phyloP scores from a whole-genome alignment of 2,797 vertebrate species.

The Acanthurus tractus region DNA sequence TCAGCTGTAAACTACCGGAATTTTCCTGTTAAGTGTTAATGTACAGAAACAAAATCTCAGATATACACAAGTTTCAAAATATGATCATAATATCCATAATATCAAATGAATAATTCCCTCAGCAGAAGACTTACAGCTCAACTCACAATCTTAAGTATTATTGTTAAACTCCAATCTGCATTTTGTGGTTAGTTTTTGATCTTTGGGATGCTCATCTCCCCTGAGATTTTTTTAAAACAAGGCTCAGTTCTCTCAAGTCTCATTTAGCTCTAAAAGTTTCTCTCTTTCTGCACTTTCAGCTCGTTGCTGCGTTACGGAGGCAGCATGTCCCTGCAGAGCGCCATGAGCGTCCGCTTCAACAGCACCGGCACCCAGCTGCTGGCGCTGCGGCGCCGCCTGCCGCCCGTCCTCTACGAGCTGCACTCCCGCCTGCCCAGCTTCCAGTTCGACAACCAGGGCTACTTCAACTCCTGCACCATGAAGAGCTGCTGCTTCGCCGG shows the following conservation, averaged over 20 bases:
- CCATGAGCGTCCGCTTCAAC: constrained; percentile 99
- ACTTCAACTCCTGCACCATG: constrained; percentile 99
- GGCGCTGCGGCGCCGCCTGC: constrained; percentile 94
- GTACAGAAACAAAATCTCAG: too few species aligned
- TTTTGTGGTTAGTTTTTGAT: too few species aligned
- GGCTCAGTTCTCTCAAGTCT: background rate
- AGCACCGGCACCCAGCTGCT: constrained; percentile 96
- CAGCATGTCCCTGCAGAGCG: constrained; percentile 96
- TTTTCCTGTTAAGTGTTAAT: too few species aligned
- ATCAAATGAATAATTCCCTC: too few species aligned
- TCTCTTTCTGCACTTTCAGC: constrained; percentile 74
- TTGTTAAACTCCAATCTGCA: too few species aligned
- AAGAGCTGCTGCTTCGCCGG: constrained; percentile 99
- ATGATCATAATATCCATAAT: too few species aligned
- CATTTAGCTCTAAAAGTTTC: fast-evolving
- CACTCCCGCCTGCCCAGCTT: constrained; percentile 97
- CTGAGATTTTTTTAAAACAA: background rate
- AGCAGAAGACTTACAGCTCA: too few species aligned
- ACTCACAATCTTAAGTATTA: too few species aligned
- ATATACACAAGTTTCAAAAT: too few species aligned
- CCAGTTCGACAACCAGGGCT: constrained; percentile 99
- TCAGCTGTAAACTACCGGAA: too few species aligned
- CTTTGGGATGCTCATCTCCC: too few species aligned
- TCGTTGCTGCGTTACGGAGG: constrained; percentile 96
- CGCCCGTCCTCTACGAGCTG: constrained; percentile 97